A percentile compares a stretch with the other conserved stretches of the same genome.
These are phyloP conservation scores for Passer domesticus DNA, from an alignment of 2,113 vertebrate genomes.

Conservation along the genomic window DNA sequence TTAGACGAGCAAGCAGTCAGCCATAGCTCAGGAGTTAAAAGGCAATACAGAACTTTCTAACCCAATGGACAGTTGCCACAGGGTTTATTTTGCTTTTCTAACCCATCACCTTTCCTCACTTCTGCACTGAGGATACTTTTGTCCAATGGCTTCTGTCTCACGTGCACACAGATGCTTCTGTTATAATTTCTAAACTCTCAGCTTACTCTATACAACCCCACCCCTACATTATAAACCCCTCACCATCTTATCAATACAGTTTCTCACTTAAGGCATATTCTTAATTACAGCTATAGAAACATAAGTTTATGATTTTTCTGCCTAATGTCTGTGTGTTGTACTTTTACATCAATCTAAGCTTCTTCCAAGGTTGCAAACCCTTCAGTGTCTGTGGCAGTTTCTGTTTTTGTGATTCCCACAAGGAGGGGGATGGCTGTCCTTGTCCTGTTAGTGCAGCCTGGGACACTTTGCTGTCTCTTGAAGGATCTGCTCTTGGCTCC, in stretches of 20 bases:
- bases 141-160: no score
- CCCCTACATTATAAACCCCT: neutral
- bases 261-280: neutral
- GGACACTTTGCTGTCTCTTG: rapidly evolving
- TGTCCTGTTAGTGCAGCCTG: neutral
- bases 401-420: neutral
- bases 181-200: neutral
- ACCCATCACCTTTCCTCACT: no score
- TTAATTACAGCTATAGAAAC: neutral
- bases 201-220: neutral
- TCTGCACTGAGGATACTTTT: no score
- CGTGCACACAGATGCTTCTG: no score
- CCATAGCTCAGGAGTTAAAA: no score
- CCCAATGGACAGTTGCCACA: no score
- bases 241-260: neutral
- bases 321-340: neutral
- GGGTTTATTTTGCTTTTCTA: no score
- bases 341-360: neutral
- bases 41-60: no score
- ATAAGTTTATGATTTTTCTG: neutral
- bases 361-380: neutral
- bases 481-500: neutral
- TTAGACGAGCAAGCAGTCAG: no score
- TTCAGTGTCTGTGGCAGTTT: neutral
- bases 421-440: neutral